Evolutionary conservation across 2,113 vertebrate species (phyloP), one percentile per base, ranked within the genome.

Genomic region (Oryctolagus cuniculus): DNA sequence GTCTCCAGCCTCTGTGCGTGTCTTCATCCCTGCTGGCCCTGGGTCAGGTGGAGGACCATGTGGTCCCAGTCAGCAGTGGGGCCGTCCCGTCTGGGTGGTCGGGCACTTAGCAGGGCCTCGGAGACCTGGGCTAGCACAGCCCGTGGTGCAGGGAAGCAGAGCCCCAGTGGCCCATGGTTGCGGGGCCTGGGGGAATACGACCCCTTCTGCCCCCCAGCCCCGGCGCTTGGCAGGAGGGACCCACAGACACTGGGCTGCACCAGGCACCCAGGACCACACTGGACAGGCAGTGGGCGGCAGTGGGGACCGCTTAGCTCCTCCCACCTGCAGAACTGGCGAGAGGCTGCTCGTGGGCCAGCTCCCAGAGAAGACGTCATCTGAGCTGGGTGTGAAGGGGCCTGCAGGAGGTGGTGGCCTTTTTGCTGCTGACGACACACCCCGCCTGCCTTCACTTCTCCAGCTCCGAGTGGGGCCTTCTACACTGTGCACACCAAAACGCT

Each of bases 221-320:
- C 53, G 10, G 44, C 10, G 8, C 17, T 67, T 36, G 31, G 67
- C 29, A 15, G 29, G 82, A 63, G 44, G 92, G 64, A 27, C 13
- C 53, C 69, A 72, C 63, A 31, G 27, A 34, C 2, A 22, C 51
- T 34, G 10, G 5, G 5, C 27, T 1, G 24, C 5, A 1, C 51
- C 17, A 10, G 5, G 3, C 5, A 55, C 27, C 16, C 0, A 49
- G 21, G 44, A 13, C 44, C 13, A 4, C 11, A 21, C 29, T 11
- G 73, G 15, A 4, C 0, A 55, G 3, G 1, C 7, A 0, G 13
- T 31, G 25, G 81, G 11, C 12, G 17, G 4, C 29, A n/a, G 53
- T 64, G 31, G 22, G 16, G 38, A 16, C 13, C 51, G 15, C 55
- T 17, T 5, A 4, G 5, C 15, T 12, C 0, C 10, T 38, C 29